Base-by-base conservation (phyloP, 2,888 invertebrate species). In the Alloplasta piceator region DNA sequence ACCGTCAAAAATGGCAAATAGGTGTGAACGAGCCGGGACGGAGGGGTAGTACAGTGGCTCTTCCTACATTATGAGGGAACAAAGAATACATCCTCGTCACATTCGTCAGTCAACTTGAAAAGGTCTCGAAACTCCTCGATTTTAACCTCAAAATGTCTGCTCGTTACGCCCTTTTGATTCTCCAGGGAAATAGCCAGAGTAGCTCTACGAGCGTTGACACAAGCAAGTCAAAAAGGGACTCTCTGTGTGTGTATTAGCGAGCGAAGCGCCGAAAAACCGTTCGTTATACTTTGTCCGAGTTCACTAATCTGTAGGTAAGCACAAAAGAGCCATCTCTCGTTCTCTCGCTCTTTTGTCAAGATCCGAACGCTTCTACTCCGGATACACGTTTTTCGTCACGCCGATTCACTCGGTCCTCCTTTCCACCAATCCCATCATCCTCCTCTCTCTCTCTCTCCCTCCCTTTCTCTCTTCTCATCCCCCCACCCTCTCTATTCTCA, bases 301-400 rank as follows among this genome's bases (percentile, higher is more conserved):
- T 89, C 88, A 89, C 90, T 91, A 91, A 91, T 91, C 90, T 89
- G 90, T 90, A 87, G 88, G 89, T 88, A 87, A 85, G 87, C 87
- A 89, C 87, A 89, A 87, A 87, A 81, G 81, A 68, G 79, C 63
- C 60, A 68, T 82, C 77, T 81, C 74, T 81, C 26, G 26, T 26
- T 26, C 26, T 26, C 26, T 26, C 26, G 26, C 26, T 26, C 78
- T 77, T 77, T 72, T 68, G 77, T 63, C 71, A 78, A 84, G 26
- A 26, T 26, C 80, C 83, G 73, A 81, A 84, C 79, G 72, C 67
- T 78, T 77, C 75, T 74, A 67, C 83, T 80, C 71, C 80, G 78
- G 73, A 50, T 26, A 43, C 26, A 26, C 14, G 63, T 74, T 78
- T 73, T 79, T 76, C 82, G 75, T 73, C 82, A 77, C 73, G 79